Evolutionary conservation across 2,113 vertebrate species (phyloP).

Genomic region (Tyrannus savana): DNA sequence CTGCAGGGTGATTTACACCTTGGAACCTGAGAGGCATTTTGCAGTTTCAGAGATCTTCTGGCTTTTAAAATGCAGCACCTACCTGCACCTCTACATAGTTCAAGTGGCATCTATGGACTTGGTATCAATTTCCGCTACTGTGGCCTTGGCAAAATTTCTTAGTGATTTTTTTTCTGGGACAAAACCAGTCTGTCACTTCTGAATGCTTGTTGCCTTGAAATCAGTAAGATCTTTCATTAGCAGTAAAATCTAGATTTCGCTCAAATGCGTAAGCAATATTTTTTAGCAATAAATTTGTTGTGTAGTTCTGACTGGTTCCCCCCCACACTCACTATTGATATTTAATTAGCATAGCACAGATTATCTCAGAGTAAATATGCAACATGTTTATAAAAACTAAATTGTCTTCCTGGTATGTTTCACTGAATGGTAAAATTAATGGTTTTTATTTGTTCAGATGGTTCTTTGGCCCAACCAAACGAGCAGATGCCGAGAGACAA

Average conservation of each 20-base stretch:
- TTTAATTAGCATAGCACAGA: not conserved
- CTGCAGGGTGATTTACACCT: not conserved
- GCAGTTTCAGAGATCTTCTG: not conserved
- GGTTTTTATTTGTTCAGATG: constrained; percentile 79
- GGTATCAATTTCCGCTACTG: not conserved
- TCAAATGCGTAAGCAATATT: not conserved
- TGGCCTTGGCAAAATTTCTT: not conserved
- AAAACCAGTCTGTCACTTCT: not conserved
- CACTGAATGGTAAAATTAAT: constrained; percentile 14
- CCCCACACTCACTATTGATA: not conserved
- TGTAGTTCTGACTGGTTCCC: not conserved
- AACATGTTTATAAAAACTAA: not conserved
- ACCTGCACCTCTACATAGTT: not conserved
- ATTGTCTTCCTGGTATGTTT: not conserved
- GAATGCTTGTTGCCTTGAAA: not conserved
- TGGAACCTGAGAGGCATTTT: not conserved
- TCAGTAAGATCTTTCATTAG: not conserved
- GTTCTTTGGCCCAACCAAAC: constrained; percentile 89
- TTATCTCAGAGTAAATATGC: constrained; percentile 5
- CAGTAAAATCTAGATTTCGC: not conserved
- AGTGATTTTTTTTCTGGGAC: not conserved
- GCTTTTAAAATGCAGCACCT: not conserved
- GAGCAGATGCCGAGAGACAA: constrained; percentile 89
- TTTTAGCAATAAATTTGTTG: not conserved
- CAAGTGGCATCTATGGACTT: not conserved